These are phyloP conservation scores for Saguinus midas DNA, from an alignment of 2,113 vertebrate genomes.

Conservation along the genomic window DNA sequence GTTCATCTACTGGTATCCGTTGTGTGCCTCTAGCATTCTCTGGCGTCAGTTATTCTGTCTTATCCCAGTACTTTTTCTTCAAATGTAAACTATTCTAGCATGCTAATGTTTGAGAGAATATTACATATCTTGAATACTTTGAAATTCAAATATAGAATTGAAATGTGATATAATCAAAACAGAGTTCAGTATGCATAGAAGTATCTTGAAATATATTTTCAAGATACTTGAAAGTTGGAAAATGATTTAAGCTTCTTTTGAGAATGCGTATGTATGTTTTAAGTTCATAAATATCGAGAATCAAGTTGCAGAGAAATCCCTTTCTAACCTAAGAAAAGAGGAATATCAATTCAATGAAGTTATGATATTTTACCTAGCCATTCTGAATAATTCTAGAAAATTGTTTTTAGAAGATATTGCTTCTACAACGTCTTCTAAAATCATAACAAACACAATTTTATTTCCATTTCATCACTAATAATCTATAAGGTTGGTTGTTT, in stretches of 20 bases:
- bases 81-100: neutral
- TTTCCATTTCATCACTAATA: neutral
- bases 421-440: neutral
- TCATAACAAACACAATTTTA: neutral
- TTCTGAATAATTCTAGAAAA: neutral
- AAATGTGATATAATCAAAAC: neutral
- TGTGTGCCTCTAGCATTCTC: neutral
- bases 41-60: neutral
- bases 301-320: neutral
- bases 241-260: neutral
- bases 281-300: neutral
- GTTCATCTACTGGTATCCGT: neutral
- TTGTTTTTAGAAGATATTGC: neutral
- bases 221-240: too few species aligned
- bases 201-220: neutral
- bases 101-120: neutral
- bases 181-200: neutral
- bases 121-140: neutral
- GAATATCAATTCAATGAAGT: neutral
- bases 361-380: neutral
- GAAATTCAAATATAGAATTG: neutral
- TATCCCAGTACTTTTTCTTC: neutral
- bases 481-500: neutral
- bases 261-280: neutral
- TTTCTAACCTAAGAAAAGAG: neutral